These are phyloP conservation scores for Drosophila bipectinata DNA, from an alignment of 1,140 invertebrate genomes.

Conservation along the genomic window DNA sequence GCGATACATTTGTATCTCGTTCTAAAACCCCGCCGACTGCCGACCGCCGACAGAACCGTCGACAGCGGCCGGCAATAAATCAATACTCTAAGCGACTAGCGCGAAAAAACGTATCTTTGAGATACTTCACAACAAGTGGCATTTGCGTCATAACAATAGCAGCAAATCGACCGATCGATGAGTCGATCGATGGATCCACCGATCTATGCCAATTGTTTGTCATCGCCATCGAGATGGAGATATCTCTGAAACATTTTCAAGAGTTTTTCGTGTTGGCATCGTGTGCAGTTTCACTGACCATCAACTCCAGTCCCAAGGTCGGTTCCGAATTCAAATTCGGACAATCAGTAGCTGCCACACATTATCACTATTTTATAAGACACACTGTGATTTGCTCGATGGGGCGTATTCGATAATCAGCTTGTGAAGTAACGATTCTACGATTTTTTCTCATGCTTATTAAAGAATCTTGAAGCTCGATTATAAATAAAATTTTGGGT, in stretches of 20 bases:
- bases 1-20: constrained; percentile 47
- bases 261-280: constrained; percentile 4
- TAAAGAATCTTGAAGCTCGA: constrained; percentile 18
- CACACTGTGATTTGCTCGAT: constrained; percentile 30
- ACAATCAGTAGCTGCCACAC: constrained; percentile 67
- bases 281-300: constrained; percentile 57
- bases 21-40: constrained; percentile 11
- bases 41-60: constrained; percentile 3
- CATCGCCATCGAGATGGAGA: constrained; percentile 21
- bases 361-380: constrained; percentile 75
- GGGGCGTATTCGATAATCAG: constrained; percentile 78
- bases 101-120: constrained; percentile 18
- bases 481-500: constrained; percentile 3
- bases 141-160: constrained; percentile 72
- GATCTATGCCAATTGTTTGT: constrained; percentile 55
- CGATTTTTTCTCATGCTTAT: constrained; percentile 51
- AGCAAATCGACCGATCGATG: constrained; percentile 10
- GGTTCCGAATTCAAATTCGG: constrained; percentile 18
- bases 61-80: constrained; percentile 65
- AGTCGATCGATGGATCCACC: constrained; percentile 11
- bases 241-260: constrained; percentile 31
- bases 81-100: constrained; percentile 48
- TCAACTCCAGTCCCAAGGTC: constrained; percentile 77
- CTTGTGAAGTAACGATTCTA: constrained; percentile 17
- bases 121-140: constrained; percentile 71